Evolutionary conservation across 35 echinoderm and acorn worm species (phyloP).

Genomic region (Apostichopus japonicus): DNA sequence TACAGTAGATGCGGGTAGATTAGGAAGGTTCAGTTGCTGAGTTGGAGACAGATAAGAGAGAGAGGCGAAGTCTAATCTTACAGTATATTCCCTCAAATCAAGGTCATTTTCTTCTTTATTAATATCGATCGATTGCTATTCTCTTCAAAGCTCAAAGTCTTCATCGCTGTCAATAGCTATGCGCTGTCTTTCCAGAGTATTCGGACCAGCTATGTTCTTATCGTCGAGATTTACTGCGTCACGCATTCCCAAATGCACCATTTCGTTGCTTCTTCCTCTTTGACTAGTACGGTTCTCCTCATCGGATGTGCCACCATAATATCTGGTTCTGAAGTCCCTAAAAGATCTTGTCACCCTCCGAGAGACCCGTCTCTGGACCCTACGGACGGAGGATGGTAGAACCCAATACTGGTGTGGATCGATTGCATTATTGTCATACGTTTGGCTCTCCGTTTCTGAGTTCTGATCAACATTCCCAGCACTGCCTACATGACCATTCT

Average conservation of each 20-base stretch:
- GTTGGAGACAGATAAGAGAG: not conserved
- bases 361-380: not conserved
- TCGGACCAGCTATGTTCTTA: not conserved
- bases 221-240: not conserved
- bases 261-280: not conserved
- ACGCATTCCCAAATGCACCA: not conserved
- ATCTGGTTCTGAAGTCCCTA: not conserved
- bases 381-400: not conserved
- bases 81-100: not conserved
- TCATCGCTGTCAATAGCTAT: not conserved
- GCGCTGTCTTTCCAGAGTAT: not conserved
- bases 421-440: not conserved
- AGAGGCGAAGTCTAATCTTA: not conserved
- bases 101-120: not conserved
- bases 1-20: not conserved
- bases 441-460: conserved; percentile 39
- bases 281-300: not conserved
- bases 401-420: conserved; percentile 42
- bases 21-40: not conserved
- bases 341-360: not conserved
- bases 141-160: not conserved
- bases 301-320: not conserved
- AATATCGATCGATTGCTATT: not conserved
- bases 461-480: not conserved
- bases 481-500: not conserved